phyloP scores from a whole-genome alignment of 1,140 invertebrate species.

The Parasteatoda tepidariorum region DNA sequence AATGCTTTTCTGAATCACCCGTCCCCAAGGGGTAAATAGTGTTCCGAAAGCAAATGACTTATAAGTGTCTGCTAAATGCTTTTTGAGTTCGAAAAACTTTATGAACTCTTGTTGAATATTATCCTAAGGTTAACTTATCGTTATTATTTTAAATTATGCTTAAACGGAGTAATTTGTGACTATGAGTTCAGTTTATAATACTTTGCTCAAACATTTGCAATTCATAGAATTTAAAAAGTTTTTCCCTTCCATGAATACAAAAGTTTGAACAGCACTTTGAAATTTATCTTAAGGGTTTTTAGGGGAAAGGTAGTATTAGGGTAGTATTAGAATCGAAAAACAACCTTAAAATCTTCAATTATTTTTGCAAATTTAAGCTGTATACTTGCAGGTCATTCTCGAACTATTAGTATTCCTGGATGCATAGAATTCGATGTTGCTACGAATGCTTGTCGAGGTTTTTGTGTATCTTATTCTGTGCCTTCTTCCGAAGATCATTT shows the following conservation, averaged over 20 bases:
- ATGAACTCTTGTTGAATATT: background rate
- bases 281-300: background rate
- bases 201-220: background rate
- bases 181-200: too few species aligned
- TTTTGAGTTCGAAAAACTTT: background rate
- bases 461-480: constrained; percentile 84
- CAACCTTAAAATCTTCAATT: background rate
- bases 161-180: too few species aligned
- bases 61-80: background rate
- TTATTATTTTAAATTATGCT: background rate
- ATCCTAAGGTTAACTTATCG: background rate
- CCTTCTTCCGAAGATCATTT: constrained; percentile 74
- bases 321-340: background rate
- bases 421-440: constrained; percentile 86
- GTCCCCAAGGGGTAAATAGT: too few species aligned
- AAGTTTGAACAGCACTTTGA: background rate
- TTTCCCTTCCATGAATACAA: background rate
- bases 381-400: constrained; percentile 77
- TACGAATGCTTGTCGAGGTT: constrained; percentile 88
- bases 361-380: background rate
- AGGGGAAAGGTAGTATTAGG: background rate
- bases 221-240: background rate
- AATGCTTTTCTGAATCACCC: too few species aligned
- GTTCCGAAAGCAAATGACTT: too few species aligned
- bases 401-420: constrained; percentile 82